These are phyloP conservation scores for Drosophila grimshawi DNA, from an alignment of 1,140 invertebrate species.

Conservation along the genomic window DNA sequence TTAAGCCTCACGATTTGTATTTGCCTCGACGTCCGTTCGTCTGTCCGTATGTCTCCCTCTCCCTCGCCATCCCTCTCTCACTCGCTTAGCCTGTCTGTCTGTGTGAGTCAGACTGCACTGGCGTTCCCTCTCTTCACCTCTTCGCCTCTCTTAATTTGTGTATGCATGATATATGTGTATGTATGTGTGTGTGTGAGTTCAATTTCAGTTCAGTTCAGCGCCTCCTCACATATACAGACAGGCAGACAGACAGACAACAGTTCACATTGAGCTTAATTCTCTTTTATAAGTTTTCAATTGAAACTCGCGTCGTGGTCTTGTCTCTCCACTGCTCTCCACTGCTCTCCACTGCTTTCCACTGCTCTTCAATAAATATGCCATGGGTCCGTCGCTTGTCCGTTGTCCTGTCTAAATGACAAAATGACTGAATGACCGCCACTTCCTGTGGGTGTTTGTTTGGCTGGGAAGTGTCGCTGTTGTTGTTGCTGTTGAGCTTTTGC, in stretches of 20 bases:
- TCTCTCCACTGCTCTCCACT: not conserved
- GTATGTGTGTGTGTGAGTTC: conserved; percentile 51
- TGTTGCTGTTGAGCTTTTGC: conserved; percentile 31
- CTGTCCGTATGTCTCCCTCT: conserved; percentile 35
- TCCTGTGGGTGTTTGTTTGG: conserved; percentile 43
- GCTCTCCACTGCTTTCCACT: not conserved
- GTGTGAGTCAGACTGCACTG: too few relatives aligned
- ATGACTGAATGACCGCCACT: conserved; percentile 56
- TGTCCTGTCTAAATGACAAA: conserved; percentile 38
- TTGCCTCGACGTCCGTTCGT: conserved; percentile 46
- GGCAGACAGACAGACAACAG: conserved; percentile 1
- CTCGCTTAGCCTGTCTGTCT: conserved; percentile 12
- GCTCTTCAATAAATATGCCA: conserved; percentile 16
- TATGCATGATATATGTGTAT: conserved; percentile 2
- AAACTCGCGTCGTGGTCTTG: conserved; percentile 30
- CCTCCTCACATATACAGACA: not conserved
- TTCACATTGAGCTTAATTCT: conserved; percentile 54
- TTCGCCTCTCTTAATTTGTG: not conserved
- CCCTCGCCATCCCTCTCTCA: conserved; percentile 9
- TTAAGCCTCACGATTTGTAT: conserved; percentile 83
- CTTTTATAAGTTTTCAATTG: conserved; percentile 80
- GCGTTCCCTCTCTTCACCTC: not conserved
- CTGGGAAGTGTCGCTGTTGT: not conserved
- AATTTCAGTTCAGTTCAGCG: conserved; percentile 69
- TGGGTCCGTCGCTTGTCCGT: conserved; percentile 21